A percentile compares a stretch with the other conserved stretches of the same genome.
phyloP scores from a whole-genome alignment of 2,113 vertebrate species.

The Cyprinus carpio region DNA sequence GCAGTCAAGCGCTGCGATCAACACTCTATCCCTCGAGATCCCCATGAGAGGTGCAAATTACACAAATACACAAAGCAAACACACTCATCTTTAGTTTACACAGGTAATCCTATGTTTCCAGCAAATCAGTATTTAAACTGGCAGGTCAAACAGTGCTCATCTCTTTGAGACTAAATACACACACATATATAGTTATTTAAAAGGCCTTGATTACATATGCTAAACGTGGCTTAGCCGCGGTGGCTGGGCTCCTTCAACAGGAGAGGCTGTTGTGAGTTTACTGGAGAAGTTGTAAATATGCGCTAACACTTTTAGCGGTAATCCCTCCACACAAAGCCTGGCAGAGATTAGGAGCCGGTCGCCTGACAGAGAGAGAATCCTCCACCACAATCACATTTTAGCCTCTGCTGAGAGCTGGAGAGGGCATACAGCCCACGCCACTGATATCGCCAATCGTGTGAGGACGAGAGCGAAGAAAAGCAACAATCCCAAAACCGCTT shows the following conservation, averaged over 20 bases:
- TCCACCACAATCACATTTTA: slow-evolving; percentile 78
- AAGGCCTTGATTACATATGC: slow-evolving; percentile 73
- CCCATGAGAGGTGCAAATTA: slow-evolving; percentile 40
- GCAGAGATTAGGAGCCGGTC: slow-evolving; percentile 77
- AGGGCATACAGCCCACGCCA: slow-evolving; percentile 64
- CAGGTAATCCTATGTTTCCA: slow-evolving; percentile 69
- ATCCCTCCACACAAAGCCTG: slow-evolving; percentile 78
- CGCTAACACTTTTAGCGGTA: slow-evolving; percentile 77
- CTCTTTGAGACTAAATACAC: slow-evolving; percentile 56
- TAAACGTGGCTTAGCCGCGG: slow-evolving; percentile 74
- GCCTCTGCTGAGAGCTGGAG: slow-evolving; percentile 71
- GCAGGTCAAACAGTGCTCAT: slow-evolving; percentile 50
- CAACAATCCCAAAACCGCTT: slow-evolving; percentile 59
- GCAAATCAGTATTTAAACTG: slow-evolving; percentile 65
- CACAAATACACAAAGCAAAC: slow-evolving; percentile 55
- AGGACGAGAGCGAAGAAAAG: slow-evolving; percentile 58
- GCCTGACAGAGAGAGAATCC: slow-evolving; percentile 76
- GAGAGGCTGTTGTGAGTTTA: slow-evolving; percentile 77
- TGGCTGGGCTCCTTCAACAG: slow-evolving; percentile 67
- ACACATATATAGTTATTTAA: slow-evolving; percentile 65
- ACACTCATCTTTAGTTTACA: slow-evolving; percentile 56
- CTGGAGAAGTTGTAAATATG: slow-evolving; percentile 78
- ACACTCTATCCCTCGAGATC: slow-evolving; percentile 8
- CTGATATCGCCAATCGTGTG: slow-evolving; percentile 65
- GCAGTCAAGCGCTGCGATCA: background rate